Conservation (phyloP, 2,797 vertebrate species). For the Coranthus polyacanthus region DNA sequence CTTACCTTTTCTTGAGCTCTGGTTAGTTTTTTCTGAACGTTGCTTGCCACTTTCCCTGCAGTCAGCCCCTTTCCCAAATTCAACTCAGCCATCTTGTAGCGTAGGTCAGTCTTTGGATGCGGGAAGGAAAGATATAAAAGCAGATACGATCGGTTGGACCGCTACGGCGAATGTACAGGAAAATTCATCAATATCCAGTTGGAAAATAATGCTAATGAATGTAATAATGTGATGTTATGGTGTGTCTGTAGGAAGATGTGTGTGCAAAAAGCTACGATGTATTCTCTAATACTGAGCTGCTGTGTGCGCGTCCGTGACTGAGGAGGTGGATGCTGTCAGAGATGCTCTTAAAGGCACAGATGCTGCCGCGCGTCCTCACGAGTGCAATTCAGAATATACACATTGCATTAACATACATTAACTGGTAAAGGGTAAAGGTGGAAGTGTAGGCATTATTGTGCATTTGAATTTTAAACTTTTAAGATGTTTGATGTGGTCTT, state of each 20-base stretch:
- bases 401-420: not conserved
- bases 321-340: conserved; percentile 74
- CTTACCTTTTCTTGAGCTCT: conserved; percentile 97
- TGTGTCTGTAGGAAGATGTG: conserved; percentile 21
- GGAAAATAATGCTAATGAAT: conserved; percentile 28
- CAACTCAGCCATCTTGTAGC: conserved; percentile 95
- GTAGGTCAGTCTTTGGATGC: conserved; percentile 69
- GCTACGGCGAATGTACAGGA: conserved; percentile 63
- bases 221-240: conserved; percentile 11
- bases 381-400: not conserved
- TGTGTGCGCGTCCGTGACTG: conserved; percentile 70
- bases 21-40: conserved; percentile 97
- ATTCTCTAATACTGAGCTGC: conserved; percentile 59
- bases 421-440: too few species aligned
- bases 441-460: too few species aligned
- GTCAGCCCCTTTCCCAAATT: conserved; percentile 97
- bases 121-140: conserved; percentile 45
- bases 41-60: conserved; percentile 96
- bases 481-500: too few species aligned
- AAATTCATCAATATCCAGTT: conserved; percentile 72
- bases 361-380: conserved; percentile 35
- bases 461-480: too few species aligned
- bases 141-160: conserved; percentile 63
- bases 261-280: conserved; percentile 52
- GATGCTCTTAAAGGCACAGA: conserved; percentile 81